Base-by-base conservation (phyloP, 2,113 vertebrate species). In the Gorsachius goisagi region DNA sequence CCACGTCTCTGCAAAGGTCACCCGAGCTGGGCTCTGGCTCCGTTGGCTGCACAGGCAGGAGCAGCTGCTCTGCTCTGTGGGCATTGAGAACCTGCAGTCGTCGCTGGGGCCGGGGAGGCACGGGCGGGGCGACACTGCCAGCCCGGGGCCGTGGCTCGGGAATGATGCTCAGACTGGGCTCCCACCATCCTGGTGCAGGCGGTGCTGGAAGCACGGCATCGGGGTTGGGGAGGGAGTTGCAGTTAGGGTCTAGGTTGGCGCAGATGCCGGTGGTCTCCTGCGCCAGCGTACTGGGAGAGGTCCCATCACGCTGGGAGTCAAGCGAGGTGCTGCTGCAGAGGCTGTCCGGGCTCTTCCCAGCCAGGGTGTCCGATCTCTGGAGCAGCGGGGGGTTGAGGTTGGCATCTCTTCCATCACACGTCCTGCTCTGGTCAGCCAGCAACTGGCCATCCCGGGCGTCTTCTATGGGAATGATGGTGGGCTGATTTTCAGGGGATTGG, bases 221-320 rank as follows among this genome's bases (percentile, higher is more conserved):
- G 4, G 23, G 49, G 75, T 89, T 88, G 13, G 82, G 95, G 59
- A 97, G 60, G 9, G 97, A 79, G 32, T 98, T 98, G 94, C 97
- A 97, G 81, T 98, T 98, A 16, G 98, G 97, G 92, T 98, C 98
- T 8, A 98, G 82, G 19, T 82, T 71, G 1, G 94, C 1, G 2
- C 66, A 37, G 5, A n/a, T 6, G 15, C 11, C 3, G 23, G 10
- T 27, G 60, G 27, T 71, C 8, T 83, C 63, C 13, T 24, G 88
- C 1, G 3, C 27, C 1, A 4, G 71, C 2, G 3, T 1, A 1
- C 66, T 7, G 45, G 95, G 93, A 23, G 90, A 53, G 71, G 60
- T 3, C 32, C 78, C 59, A 0, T 85, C 77, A 0, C 90, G 84
- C 9, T 79, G 96, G 20, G 96, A 97, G 49, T 90, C 95, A 0